Evolutionary conservation across 2,113 vertebrate genomes (phyloP), one percentile per base, ranked within the genome.

Genomic region (Sapayoa aenigma): DNA sequence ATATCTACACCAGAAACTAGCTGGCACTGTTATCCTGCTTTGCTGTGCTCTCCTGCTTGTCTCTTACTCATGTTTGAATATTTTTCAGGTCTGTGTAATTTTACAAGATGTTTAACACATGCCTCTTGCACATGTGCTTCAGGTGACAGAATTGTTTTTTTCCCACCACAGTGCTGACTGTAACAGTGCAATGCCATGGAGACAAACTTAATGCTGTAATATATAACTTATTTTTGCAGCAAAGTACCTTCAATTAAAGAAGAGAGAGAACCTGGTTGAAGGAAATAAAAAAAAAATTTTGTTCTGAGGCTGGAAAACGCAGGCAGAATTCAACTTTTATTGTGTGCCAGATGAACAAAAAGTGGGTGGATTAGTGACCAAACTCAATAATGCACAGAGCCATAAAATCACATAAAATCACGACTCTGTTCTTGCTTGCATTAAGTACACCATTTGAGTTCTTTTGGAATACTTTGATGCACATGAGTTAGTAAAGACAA

Each of bases 401-500:
- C 33, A 28, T 71, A 76, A 90, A 83, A 77, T 35, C 59, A 53
- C 20, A 10, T 62, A 27, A n/a, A n/a, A n/a, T n/a, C 0, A 1
- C n/a, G 75, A 47, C 46, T 37, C 28, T 67, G 23, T 66, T 42
- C 50, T 87, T 66, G 15, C 35, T 76, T 73, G 19, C 49, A 82
- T 74, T 79, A 33, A 95, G 14, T 91, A 19, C 39, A 67, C 68
- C 0, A 39, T 49, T 76, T 49, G 87, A 89, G 20, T 67, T 67
- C 77, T 91, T 20, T 53, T 92, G 65, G 31, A 71, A 47, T 85
- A 79, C 41, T 73, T 85, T 20, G 62, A 84, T 95, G 74, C n/a
- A 92, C 47, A 42, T 67, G 62, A 83, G 68, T 65, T 25, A 94
- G 71, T 63, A 95, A 86, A 95, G 73, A 55, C 41, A 87, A 93